phyloP scores from a whole-genome alignment of 2,797 vertebrate genomes.

The Apogon talboti region DNA sequence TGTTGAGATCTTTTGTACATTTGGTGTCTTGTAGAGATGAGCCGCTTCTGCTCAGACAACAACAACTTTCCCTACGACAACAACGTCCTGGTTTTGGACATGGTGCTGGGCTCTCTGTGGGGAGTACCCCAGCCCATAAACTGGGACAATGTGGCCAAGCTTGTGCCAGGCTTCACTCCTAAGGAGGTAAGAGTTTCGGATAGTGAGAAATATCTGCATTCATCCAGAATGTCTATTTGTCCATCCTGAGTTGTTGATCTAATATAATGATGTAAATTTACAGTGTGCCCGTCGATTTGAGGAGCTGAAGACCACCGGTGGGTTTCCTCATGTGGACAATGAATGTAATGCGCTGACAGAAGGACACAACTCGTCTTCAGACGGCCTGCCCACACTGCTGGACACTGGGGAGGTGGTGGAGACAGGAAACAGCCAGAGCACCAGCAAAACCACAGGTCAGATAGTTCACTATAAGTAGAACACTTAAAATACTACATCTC shows the following conservation, averaged over 20 bases:
- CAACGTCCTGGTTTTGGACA: constrained; percentile 94
- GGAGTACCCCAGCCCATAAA: constrained; percentile 93
- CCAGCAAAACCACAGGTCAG: constrained; percentile 86
- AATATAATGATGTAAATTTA: constrained; percentile 37
- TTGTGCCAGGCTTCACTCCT: constrained; percentile 94
- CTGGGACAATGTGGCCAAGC: constrained; percentile 95
- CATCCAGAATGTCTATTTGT: constrained; percentile 1
- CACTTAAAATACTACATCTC: neutral
- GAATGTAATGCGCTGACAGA: constrained; percentile 88
- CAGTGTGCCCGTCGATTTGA: constrained; percentile 96
- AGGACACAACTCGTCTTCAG: constrained; percentile 82
- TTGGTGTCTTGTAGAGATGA: constrained; percentile 86
- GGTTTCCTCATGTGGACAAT: constrained; percentile 89
- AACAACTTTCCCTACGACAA: constrained; percentile 96
- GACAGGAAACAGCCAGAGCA: constrained; percentile 81
- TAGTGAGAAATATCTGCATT: constrained; percentile 29
- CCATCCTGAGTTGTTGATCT: neutral
- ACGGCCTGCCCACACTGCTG: constrained; percentile 85
- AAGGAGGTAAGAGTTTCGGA: constrained; percentile 88
- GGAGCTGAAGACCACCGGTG: constrained; percentile 91
- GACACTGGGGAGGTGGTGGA: constrained; percentile 83
- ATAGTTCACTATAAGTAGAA: neutral
- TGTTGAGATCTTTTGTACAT: neutral
- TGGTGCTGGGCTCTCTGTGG: constrained; percentile 94
- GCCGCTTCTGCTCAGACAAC: constrained; percentile 92